Evolutionary conservation across 2,797 vertebrate species (phyloP).

Genomic region (Ctenopoma kingsleyae): DNA sequence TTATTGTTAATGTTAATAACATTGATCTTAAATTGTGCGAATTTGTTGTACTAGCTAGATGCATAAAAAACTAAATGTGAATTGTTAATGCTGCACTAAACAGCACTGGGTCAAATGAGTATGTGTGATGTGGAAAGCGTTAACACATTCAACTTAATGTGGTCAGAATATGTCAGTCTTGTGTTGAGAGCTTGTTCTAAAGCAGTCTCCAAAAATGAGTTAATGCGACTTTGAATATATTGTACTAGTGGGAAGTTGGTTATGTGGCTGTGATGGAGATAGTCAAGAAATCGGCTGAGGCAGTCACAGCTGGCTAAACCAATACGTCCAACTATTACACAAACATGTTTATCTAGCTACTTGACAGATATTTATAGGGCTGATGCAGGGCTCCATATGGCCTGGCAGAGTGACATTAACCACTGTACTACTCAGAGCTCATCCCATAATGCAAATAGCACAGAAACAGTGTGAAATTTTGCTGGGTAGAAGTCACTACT

Average conservation of each 20-base stretch:
- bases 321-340: neutral
- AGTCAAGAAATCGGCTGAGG: neutral
- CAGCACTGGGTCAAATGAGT: too few species aligned
- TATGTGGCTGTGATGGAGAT: neutral
- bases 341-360: neutral
- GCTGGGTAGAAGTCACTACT: constrained; percentile 46
- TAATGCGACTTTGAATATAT: neutral
- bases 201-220: too few species aligned
- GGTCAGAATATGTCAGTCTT: too few species aligned
- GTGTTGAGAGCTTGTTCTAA: too few species aligned
- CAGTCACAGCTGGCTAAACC: neutral
- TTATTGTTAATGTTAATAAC: too few species aligned
- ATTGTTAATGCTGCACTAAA: too few species aligned
- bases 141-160: too few species aligned
- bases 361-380: neutral
- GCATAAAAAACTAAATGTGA: too few species aligned
- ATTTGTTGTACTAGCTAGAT: too few species aligned
- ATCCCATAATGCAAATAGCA: constrained; percentile 27
- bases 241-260: neutral
- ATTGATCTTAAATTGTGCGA: too few species aligned
- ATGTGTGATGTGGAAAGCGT: too few species aligned
- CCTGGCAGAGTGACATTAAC: constrained; percentile 4
- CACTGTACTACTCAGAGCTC: neutral
- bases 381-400: neutral
- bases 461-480: constrained; percentile 30